Conservation (phyloP, 2,113 vertebrate species). For the Chaetodon trifascialis region DNA sequence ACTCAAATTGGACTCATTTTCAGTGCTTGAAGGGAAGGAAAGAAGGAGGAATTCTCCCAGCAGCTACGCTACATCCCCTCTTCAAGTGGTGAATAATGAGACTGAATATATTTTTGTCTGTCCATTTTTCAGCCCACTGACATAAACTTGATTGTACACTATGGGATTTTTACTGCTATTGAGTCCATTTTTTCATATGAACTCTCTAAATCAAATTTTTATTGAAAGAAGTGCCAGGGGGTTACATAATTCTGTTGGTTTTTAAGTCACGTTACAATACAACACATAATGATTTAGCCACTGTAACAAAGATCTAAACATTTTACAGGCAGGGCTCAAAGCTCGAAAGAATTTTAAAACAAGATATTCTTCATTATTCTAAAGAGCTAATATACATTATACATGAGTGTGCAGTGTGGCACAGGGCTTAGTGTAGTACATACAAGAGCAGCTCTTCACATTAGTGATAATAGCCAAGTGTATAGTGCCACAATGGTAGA, state of each 20-base stretch:
- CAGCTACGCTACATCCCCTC: conserved; percentile 49
- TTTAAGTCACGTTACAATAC: conserved; percentile 26
- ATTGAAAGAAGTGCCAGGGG: conserved; percentile 33
- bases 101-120: conserved; percentile 61
- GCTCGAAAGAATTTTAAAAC: conserved; percentile 14
- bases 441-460: conserved; percentile 52
- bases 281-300: conserved; percentile 8
- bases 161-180: conserved; percentile 29
- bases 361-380: conserved; percentile 35
- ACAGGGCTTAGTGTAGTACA: conserved; percentile 25
- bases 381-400: conserved; percentile 44
- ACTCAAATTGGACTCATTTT: conserved; percentile 75
- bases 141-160: conserved; percentile 35
- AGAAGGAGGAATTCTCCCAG: conserved; percentile 58
- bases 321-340: conserved; percentile 20
- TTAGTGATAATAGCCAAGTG: conserved; percentile 48
- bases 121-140: conserved; percentile 53
- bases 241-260: conserved; percentile 30
- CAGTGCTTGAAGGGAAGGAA: conserved; percentile 56
- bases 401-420: conserved; percentile 40
- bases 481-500: conserved; percentile 58
- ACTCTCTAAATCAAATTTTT: conserved; percentile 40
- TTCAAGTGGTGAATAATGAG: conserved; percentile 66
- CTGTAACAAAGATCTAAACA: not conserved
- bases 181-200: conserved; percentile 3